Base-by-base conservation (phyloP, 2,888 invertebrate species). In the Galerucella calmariensis region DNA sequence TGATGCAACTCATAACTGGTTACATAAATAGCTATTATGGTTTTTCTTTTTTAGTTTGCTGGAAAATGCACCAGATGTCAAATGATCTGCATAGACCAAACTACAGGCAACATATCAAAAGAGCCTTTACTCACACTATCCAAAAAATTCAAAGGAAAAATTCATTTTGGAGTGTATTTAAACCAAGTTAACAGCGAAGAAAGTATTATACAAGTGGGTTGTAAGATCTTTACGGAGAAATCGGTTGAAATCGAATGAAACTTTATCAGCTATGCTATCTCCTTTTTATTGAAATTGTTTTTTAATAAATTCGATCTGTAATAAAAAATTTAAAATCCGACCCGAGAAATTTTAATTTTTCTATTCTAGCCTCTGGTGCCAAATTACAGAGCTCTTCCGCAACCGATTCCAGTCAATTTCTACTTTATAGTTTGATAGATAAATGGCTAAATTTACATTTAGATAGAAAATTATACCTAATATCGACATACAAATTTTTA, bases 61-160 rank as follows among this genome's bases (percentile, higher is more conserved):
- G 95, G 95, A 0, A 91, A 91, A 59, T 98, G 98, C 84, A 93
- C 92, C 1, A 91, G 98, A 71, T 99, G 98, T 85, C 96, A 97
- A 87, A 98, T 98, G 95, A 94, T 99, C 74, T 97, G 98, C 85
- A 94, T 98, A 76, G 94, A 98, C 87, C 98, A 97, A 88, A 89
- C 90, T 62, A 95, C 94, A 2, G 97, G 96, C 0, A 89, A 92
- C 79, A 95, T 93, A 83, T 94, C 94, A 0, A 90, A 92, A 0
- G 95, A 96, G 85, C 95, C 95, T 0, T 86, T 96, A 12, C 89
- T 92, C 78, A 94, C 95, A 1, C 90, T 96, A 79, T 92, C 94
- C 0, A 91, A 91, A 83, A 90, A 92, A 82, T 92, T 94, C 83
- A 90, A 90, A 74, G 95, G 95, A 1, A 95, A 94, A 89, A 89